Evolutionary conservation across 2,888 invertebrate species (phyloP), one percentile per base, ranked within the genome.

Genomic region (Archaeoteleia sp.): DNA sequence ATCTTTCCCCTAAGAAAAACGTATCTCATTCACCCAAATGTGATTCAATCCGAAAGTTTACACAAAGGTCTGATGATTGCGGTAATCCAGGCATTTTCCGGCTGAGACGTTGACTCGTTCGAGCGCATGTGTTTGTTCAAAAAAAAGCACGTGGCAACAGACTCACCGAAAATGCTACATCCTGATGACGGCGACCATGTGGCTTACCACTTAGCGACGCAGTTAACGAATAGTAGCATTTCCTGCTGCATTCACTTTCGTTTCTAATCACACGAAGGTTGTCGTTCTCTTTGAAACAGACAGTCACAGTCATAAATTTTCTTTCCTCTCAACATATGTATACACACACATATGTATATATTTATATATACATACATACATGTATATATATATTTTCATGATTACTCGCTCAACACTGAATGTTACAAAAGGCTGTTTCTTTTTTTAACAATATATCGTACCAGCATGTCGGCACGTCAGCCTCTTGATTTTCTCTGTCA

Each of bases 61-160:
- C 15, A 37, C 37, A 37, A 8, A 13, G 37, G 14, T 3, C 15
- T 7, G 7, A 5, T 25, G 40, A 23, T 42, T 42, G 40, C 12
- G 13, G 39, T 39, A 39, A 42, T 42, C 10, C 40, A 25, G 25
- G 40, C 7, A 42, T 25, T 42, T 42, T 25, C 10, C 39, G 12
- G 27, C 7, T 9, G 30, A 30, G 10, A 30, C 3, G 10, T 10
- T 10, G 9, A 10, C 30, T 30, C 30, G 30, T 10, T 30, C 9
- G 10, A 30, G 10, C 30, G 10, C 39, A 25, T 25, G 40, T 42
- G 23, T 25, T 12, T 8, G 12, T 13, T 5, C 25, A 12, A 5
- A 42, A 25, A 10, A 42, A 13, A 42, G 40, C 25, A 42, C 40
- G 40, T 25, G 40, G 40, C 25, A 12, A 25, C 10, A 6, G 39